These are phyloP conservation scores for Phyllotis vaccarum DNA, from an alignment of 2,797 vertebrate species.

Conservation along the genomic window DNA sequence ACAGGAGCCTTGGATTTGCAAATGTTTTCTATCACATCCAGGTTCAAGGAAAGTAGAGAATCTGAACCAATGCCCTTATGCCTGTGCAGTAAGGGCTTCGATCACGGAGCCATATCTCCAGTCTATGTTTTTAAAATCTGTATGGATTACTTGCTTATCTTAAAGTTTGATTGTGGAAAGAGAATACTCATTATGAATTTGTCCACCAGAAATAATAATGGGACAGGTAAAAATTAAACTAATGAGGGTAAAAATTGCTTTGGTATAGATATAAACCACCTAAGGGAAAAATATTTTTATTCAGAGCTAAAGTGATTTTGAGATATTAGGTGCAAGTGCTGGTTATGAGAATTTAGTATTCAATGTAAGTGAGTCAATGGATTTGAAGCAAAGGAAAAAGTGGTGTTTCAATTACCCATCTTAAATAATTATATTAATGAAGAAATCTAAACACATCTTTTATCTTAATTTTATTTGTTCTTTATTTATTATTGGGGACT, in stretches of 20 bases:
- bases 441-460: conserved; percentile 25
- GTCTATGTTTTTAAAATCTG: background rate
- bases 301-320: conserved; percentile 35
- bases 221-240: conserved; percentile 30
- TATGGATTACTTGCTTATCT: background rate
- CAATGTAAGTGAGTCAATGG: conserved; percentile 48
- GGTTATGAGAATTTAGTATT: conserved; percentile 52
- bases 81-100: background rate
- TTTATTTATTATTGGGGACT: conserved; percentile 48
- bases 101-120: background rate
- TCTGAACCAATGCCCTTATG: background rate
- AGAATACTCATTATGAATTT: conserved; percentile 34
- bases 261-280: background rate
- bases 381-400: conserved; percentile 61
- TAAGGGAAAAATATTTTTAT: conserved; percentile 45
- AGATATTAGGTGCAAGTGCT: conserved; percentile 46
- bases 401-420: conserved; percentile 18
- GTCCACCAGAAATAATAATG: background rate
- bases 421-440: conserved; percentile 62
- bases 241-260: conserved; percentile 27
- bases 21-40: background rate
- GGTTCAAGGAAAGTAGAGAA: background rate
- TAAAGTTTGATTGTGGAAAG: background rate
- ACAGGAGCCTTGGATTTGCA: background rate
- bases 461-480: conserved; percentile 2